These are phyloP conservation scores for Paratilapia polleni DNA, from an alignment of 2,113 vertebrate genomes.

Conservation along the genomic window DNA sequence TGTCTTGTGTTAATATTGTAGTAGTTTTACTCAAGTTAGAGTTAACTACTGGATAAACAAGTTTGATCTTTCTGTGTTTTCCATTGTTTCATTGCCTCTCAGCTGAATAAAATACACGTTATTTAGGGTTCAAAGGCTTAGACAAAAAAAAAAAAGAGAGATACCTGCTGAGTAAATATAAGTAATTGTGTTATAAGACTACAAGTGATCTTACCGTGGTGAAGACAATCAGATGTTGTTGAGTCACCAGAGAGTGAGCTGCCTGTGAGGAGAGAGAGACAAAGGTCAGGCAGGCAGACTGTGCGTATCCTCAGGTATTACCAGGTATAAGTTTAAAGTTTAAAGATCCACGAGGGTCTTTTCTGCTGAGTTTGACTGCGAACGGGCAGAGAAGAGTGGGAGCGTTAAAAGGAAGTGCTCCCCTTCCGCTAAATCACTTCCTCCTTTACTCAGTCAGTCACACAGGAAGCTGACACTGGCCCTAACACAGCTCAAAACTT, in stretches of 20 bases:
- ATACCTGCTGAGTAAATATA: not conserved
- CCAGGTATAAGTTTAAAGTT: not conserved
- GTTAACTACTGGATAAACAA: not conserved
- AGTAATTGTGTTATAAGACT: not conserved
- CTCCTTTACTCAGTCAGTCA: conserved; percentile 66
- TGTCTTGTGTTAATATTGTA: not conserved
- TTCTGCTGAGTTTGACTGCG: conserved; percentile 12
- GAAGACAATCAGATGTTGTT: conserved; percentile 16
- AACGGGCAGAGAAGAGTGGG: not conserved
- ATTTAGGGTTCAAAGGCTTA: no score
- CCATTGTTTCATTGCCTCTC: no score
- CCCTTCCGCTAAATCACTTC: conserved; percentile 73
- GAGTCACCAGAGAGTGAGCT: conserved; percentile 10
- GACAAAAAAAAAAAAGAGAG: no score
- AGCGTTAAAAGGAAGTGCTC: conserved; percentile 66
- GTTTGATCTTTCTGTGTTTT: no score
- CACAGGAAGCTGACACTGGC: conserved; percentile 69
- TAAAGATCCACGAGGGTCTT: not conserved
- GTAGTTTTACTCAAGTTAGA: not conserved
- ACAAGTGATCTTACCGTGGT: conserved; percentile 33
- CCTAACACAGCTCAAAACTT: conserved; percentile 58
- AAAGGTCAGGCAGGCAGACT: not conserved
- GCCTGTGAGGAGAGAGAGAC: not conserved
- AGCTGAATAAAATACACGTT: not conserved
- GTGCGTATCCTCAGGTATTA: not conserved